phyloP scores from a whole-genome alignment of 2,113 vertebrate genomes.

The Strix aluco region DNA sequence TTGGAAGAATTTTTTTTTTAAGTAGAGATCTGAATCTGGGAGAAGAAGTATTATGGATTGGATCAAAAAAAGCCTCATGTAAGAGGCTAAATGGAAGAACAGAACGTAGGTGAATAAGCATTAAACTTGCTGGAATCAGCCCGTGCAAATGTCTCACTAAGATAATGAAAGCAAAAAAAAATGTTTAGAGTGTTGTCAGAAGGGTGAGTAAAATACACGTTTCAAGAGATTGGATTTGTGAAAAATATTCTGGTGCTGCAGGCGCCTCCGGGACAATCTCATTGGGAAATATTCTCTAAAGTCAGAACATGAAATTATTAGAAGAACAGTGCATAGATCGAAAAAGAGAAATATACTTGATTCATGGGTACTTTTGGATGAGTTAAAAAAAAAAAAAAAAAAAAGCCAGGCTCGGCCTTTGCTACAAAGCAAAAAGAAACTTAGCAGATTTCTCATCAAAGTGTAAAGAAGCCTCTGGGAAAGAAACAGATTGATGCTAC shows the following conservation, averaged over 20 bases:
- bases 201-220: not conserved
- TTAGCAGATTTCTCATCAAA: slow-evolving; percentile 61
- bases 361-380: not conserved
- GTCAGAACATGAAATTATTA: not conserved
- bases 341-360: slow-evolving; percentile 21
- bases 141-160: not conserved
- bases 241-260: not conserved
- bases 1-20: not conserved
- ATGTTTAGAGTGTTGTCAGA: not conserved
- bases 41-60: not conserved
- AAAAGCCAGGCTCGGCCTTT: not conserved
- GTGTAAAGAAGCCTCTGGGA: slow-evolving; percentile 36
- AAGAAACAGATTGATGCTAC: slow-evolving; percentile 65
- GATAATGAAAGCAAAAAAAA: not conserved
- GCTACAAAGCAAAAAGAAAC: slow-evolving; percentile 35
- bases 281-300: slow-evolving; percentile 6
- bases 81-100: not conserved
- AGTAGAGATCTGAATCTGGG: not conserved
- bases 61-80: not conserved
- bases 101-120: not conserved
- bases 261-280: not conserved
- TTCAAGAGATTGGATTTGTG: slow-evolving; percentile 6
- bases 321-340: not conserved
- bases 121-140: not conserved
- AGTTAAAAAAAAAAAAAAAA: not conserved